Percentiles rank a stretch among this genome's conserved stretches.
Evolutionary conservation across 1,140 invertebrate species (phyloP).

Genomic region (Caenorhabditis latens): DNA sequence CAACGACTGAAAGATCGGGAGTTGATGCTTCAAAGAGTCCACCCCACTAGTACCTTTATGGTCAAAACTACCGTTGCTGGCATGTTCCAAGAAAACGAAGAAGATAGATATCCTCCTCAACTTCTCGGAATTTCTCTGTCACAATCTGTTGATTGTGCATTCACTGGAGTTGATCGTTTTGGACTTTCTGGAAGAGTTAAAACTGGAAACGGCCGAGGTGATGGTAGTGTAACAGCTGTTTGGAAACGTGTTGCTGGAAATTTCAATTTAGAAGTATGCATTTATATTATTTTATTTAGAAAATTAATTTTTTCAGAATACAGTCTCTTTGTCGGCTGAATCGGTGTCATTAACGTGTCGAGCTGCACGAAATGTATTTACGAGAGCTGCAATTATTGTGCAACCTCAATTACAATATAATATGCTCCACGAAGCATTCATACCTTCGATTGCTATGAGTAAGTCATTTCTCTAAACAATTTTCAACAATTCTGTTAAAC

Average conservation of each 20-base stretch:
- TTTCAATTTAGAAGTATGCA: constrained; percentile 68
- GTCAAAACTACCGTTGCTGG: constrained; percentile 53
- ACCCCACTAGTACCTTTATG: constrained; percentile 70
- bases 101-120: constrained; percentile 67
- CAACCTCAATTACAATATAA: constrained; percentile 71
- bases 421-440: constrained; percentile 59
- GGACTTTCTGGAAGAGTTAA: constrained; percentile 69
- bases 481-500: neutral
- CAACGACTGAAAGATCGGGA: constrained; percentile 73
- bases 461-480: constrained; percentile 22
- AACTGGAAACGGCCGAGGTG: constrained; percentile 71
- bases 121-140: constrained; percentile 70
- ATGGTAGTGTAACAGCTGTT: constrained; percentile 65
- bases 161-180: constrained; percentile 71
- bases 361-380: constrained; percentile 60
- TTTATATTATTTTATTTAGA: neutral
- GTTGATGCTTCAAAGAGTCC: constrained; percentile 74
- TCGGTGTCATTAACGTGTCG: constrained; percentile 56
- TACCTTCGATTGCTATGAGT: constrained; percentile 67
- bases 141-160: constrained; percentile 71
- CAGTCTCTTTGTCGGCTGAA: constrained; percentile 61
- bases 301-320: constrained; percentile 64
- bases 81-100: constrained; percentile 15
- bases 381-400: constrained; percentile 66
- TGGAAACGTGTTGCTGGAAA: constrained; percentile 68